Conservation (phyloP, 2,888 invertebrate genomes). For the Torymus tubicola region DNA sequence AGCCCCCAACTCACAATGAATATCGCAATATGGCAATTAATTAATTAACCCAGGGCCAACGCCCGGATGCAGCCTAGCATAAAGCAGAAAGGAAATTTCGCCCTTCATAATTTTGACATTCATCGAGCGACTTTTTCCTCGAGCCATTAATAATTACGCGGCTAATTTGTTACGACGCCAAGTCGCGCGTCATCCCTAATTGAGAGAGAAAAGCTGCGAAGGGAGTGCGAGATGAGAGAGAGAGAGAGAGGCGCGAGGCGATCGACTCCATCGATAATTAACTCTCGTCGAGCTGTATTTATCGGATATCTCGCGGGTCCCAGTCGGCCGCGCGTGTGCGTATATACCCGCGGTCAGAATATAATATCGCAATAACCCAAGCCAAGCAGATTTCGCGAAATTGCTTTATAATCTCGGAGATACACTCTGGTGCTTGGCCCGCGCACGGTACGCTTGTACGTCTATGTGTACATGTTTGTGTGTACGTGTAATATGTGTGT, state of each 20-base stretch:
- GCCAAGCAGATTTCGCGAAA: slow-evolving; percentile 56
- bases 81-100: background rate
- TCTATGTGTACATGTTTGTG: no score
- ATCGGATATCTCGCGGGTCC: slow-evolving; percentile 39
- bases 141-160: slow-evolving; percentile 21
- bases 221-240: background rate
- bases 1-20: slow-evolving; percentile 12
- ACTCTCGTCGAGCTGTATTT: slow-evolving; percentile 36
- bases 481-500: no score
- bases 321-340: background rate
- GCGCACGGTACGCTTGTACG: background rate
- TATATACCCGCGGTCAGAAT: background rate
- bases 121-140: background rate
- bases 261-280: slow-evolving; percentile 53
- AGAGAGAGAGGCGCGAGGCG: background rate
- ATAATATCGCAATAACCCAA: slow-evolving; percentile 50
- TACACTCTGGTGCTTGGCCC: slow-evolving; percentile 2
- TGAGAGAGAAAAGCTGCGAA: slow-evolving; percentile 16
- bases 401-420: slow-evolving; percentile 57
- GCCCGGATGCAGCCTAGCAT: background rate
- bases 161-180: slow-evolving; percentile 15
- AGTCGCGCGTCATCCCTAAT: background rate
- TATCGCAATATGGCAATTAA: slow-evolving; percentile 39
- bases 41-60: background rate
- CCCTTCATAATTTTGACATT: slow-evolving; percentile 11